These are phyloP conservation scores for Lochmaea capreae DNA, from an alignment of 2,888 invertebrate species.

Conservation along the genomic window DNA sequence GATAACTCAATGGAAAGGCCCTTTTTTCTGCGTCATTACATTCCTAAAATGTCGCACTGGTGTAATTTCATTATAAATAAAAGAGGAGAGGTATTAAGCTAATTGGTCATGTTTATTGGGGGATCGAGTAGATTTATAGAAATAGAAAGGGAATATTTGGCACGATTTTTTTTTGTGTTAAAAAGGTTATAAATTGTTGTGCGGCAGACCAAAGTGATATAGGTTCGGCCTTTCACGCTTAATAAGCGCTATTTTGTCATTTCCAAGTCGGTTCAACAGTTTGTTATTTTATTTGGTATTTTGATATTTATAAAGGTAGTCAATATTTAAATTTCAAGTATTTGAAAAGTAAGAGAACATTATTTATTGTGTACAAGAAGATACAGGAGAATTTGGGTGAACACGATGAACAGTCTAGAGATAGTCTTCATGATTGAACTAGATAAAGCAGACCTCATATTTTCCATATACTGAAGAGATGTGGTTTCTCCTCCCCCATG, in stretches of 20 bases:
- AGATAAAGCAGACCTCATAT: no score
- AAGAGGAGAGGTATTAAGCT: constrained; percentile 45
- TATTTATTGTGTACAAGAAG: no score
- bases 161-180: constrained; percentile 5
- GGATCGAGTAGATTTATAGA: constrained; percentile 31
- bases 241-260: not conserved
- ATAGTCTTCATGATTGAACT: no score
- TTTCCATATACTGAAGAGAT: no score
- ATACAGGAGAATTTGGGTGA: no score
- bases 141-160: constrained; percentile 14
- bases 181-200: constrained; percentile 9
- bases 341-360: no score
- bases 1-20: constrained; percentile 41
- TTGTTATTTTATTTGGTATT: not conserved
- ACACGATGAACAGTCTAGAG: no score
- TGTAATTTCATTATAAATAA: constrained; percentile 51
- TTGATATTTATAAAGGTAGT: no score
- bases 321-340: no score
- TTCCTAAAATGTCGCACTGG: constrained; percentile 56
- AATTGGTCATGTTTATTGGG: constrained; percentile 45
- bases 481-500: no score
- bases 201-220: constrained; percentile 5
- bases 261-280: not conserved
- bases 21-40: constrained; percentile 58
- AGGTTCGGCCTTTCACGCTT: not conserved